These are phyloP conservation scores for Tokudaia muenninki DNA, from an alignment of 2,797 vertebrate genomes.

Conservation along the genomic window DNA sequence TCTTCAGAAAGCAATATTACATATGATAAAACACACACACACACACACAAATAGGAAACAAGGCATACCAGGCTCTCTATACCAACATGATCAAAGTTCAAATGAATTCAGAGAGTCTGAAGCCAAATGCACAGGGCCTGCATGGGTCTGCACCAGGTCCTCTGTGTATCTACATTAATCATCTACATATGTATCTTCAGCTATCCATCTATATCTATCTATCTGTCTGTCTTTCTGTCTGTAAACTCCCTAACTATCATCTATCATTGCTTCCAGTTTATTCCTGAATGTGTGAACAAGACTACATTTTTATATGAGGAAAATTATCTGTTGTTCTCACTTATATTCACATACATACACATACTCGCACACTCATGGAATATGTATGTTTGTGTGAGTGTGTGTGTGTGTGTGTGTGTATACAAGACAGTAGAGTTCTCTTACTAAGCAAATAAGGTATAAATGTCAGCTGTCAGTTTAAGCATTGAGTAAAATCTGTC, in stretches of 20 bases:
- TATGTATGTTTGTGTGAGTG: too few relatives aligned
- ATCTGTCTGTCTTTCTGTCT: background rate
- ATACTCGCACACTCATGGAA: too few relatives aligned
- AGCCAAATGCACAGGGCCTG: too few relatives aligned
- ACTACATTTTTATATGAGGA: background rate
- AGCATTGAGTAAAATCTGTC: too few relatives aligned
- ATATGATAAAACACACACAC: background rate
- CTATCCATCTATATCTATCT: too few relatives aligned
- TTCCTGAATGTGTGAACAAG: background rate
- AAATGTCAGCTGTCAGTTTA: background rate
- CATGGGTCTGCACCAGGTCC: background rate
- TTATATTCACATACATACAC: background rate
- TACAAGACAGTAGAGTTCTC: background rate
- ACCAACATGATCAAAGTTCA: background rate
- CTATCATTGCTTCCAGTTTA: background rate
- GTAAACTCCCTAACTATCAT: background rate
- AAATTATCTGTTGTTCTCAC: background rate
- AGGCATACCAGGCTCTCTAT: background rate
- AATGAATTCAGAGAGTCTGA: background rate
- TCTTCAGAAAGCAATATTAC: background rate
- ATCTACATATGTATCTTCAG: background rate
- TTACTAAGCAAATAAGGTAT: background rate
- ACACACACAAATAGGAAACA: background rate
- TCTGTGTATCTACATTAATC: background rate
- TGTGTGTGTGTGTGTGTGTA: too few relatives aligned